Evolutionary conservation across 1,140 invertebrate genomes (phyloP).

Genomic region (Stegodyphus dumicola): DNA sequence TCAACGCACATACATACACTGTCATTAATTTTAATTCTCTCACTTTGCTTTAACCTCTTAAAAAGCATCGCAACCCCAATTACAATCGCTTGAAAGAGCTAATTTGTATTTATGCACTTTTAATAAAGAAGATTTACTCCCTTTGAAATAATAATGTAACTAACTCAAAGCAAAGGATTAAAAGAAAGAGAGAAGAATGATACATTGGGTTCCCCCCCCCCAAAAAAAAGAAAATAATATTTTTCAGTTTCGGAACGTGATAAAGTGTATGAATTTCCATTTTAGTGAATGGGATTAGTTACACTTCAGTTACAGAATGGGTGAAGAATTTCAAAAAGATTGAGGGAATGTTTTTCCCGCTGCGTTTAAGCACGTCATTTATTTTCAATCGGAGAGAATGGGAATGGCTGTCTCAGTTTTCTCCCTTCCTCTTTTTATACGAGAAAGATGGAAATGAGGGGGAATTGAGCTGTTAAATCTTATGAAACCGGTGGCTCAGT

Average conservation of each 20-base stretch:
- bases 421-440: too few species aligned
- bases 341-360: not conserved
- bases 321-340: not conserved
- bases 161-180: not conserved
- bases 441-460: too few species aligned
- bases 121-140: not conserved
- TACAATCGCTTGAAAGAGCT: not conserved
- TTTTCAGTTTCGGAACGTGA: not conserved
- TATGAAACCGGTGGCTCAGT: too few species aligned
- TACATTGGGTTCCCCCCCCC: too few species aligned
- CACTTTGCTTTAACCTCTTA: too few species aligned
- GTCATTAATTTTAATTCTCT: too few species aligned
- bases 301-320: conserved; percentile 15
- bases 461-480: too few species aligned
- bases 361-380: not conserved
- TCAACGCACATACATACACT: too few species aligned
- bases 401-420: not conserved
- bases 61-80: not conserved
- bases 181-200: not conserved
- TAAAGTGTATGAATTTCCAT: conserved; percentile 33
- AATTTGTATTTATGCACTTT: not conserved
- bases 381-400: not conserved
- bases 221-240: not conserved
- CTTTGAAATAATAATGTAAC: not conserved
- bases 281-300: conserved; percentile 36